phyloP scores from a whole-genome alignment of 2,797 vertebrate species.

The Carduelis carduelis region DNA sequence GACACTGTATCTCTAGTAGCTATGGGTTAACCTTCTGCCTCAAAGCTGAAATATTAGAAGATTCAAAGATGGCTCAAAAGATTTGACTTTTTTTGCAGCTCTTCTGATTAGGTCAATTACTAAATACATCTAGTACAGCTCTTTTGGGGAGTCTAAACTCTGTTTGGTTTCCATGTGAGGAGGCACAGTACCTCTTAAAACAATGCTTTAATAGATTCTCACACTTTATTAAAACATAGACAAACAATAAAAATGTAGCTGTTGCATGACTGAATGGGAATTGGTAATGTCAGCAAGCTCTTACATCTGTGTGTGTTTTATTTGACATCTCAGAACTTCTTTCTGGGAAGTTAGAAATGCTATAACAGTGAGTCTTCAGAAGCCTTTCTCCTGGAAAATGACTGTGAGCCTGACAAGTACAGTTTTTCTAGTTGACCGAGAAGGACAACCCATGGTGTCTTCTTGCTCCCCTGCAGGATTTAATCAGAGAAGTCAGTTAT shows the following conservation, averaged over 20 bases:
- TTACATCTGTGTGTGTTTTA: not conserved
- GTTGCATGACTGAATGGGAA: not conserved
- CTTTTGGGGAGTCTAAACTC: not conserved
- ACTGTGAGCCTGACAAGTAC: not conserved
- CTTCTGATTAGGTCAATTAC: not conserved
- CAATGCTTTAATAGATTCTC: not conserved
- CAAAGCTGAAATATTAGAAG: not conserved
- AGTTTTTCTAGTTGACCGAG: fast-evolving
- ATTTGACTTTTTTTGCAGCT: not conserved
- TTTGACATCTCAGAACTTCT: not conserved
- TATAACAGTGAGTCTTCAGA: not conserved
- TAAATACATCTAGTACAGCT: not conserved
- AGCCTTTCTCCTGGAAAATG: not conserved
- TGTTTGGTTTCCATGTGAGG: not conserved
- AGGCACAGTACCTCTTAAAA: not conserved
- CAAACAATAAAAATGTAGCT: not conserved
- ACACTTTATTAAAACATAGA: not conserved
- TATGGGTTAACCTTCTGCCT: not conserved
- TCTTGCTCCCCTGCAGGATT: not conserved
- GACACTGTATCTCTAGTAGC: not conserved
- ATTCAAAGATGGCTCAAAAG: not conserved
- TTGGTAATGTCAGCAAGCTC: not conserved
- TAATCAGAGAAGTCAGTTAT: not conserved
- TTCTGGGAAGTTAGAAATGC: not conserved
- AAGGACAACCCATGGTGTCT: not conserved